Evolutionary conservation across 2,113 vertebrate genomes (phyloP), one percentile per base, ranked within the genome.

Genomic region (Rhea pennata): DNA sequence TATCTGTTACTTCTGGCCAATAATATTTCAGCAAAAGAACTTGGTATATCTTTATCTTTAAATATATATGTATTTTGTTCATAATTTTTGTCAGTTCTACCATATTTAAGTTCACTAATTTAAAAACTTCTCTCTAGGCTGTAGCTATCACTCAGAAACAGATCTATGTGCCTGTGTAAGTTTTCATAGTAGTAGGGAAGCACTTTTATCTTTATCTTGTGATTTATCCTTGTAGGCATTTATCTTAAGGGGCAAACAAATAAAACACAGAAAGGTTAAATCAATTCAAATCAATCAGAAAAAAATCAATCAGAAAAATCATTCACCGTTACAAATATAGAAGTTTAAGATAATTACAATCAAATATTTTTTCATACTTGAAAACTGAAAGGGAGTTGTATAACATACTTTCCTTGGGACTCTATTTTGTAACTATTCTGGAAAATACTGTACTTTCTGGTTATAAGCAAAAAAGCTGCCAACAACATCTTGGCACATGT

Each of bases 171-270:
- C 6, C 42, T 12, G 15, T 66, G 8, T 29, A 82, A 48, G 5
- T 90, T 90, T 91, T 79, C 13, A 50, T 16, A 61, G 1, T 40
- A 73, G 61, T 26, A 65, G 44, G 36, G 46, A 85, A 83, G 21
- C 12, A 9, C 1, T 12, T 66, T 42, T 73, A 4, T 70, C 33
- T 87, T 48, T 70, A 5, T 67, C 33, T 74, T 5, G 10, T 39
- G 9, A 4, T 7, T 4, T 58, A 9, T 71, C 40, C 0, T 0
- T 53, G 8, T 39, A 15, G 19, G 51, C 21, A 3, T 6, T 80
- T 62, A 27, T 75, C 77, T 71, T 61, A 82, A 21, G 5, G 51
- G 15, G 14, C 12, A 77, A 81, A 46, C 14, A 83, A 39, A 87
- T n/a, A 62, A 33, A 79, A 46, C 6, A 76, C 23, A 9, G 19